Evolutionary conservation across 2,797 vertebrate species (phyloP), one percentile per base, ranked within the genome.

Genomic region (Melanotaenia nigrans): DNA sequence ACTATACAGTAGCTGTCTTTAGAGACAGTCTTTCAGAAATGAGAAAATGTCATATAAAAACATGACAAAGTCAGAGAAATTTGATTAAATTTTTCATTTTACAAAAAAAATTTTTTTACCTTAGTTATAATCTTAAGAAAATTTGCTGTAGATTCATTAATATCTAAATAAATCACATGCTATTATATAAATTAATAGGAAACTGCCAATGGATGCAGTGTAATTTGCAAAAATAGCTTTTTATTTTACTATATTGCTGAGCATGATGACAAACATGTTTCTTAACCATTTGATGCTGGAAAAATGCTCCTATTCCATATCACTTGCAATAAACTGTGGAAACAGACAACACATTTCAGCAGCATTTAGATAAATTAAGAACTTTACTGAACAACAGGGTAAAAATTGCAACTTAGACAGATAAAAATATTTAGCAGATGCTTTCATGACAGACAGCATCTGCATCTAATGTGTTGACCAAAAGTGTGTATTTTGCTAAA

Each of bases 281-380:
- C 8, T 20, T 20, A 40, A n/a, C n/a, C n/a, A 38, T 45, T 55
- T n/a, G 0, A 30, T 38, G 20, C 11, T 3, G 22, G 38, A 55
- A 36, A 4, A 36, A 14, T n/a, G 8, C n/a, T 49, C 5, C 8
- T 49, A 18, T 49, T n/a, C 3, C 5, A n/a, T 49, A 22, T 22
- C 47, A 22, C 18, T 49, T 49, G 7, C 20, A 18, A 8, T 10
- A 1, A 49, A 9, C 20, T 49, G 18, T 38, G 49, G 49, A 20
- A 53, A 14, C 64, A 18, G 12, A 65, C 40, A 40, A 40, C 0
- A 0, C 30, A 24, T 65, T 65, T 65, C 55, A 33, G 0, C 63
- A 36, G 0, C 63, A 25, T n/a, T 11, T n/a, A 65, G 18, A 14
- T 13, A 14, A 40, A 40, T 4, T 13, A 40, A 6, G 3, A 57